Percentiles rank a stretch among this genome's conserved stretches.
phyloP scores from a whole-genome alignment of 2,113 vertebrate species.

The Sphyrna mokarran region DNA sequence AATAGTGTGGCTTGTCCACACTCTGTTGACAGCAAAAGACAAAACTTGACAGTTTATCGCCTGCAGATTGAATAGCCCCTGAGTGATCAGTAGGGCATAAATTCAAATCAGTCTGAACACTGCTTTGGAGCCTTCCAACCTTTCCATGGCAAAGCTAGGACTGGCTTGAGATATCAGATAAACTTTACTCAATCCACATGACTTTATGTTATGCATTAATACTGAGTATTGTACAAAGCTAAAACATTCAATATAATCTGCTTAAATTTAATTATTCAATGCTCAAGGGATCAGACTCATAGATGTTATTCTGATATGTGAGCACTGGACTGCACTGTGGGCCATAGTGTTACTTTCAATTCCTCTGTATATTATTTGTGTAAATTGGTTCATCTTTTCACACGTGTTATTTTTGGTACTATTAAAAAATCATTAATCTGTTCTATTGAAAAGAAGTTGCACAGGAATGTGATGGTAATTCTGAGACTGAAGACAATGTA shows the following conservation, averaged over 20 bases:
- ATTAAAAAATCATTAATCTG: not conserved
- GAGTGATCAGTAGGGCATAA: not conserved
- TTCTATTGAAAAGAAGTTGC: not conserved
- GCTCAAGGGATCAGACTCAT: not conserved
- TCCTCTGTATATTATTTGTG: not conserved
- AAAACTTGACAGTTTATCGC: not conserved
- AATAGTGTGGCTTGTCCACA: not conserved
- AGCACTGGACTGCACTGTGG: not conserved
- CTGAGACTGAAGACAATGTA: not conserved
- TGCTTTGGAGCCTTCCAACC: not conserved
- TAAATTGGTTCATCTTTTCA: not conserved
- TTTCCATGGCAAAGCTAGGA: not conserved
- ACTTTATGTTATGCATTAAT: not conserved
- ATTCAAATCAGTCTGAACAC: not conserved
- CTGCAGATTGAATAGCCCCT: not conserved
- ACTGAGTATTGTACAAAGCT: not conserved
- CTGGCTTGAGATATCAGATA: not conserved
- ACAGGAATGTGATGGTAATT: not conserved
- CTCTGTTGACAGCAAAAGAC: not conserved
- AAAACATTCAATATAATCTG: not conserved
- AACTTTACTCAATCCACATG: not conserved
- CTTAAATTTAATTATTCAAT: not conserved
- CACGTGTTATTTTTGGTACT: not conserved
- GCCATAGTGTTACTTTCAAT: not conserved
- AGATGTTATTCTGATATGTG: not conserved